Evolutionary conservation across 1,140 invertebrate genomes (phyloP), one percentile per base, ranked within the genome.

Genomic region (Diuraphis noxia): DNA sequence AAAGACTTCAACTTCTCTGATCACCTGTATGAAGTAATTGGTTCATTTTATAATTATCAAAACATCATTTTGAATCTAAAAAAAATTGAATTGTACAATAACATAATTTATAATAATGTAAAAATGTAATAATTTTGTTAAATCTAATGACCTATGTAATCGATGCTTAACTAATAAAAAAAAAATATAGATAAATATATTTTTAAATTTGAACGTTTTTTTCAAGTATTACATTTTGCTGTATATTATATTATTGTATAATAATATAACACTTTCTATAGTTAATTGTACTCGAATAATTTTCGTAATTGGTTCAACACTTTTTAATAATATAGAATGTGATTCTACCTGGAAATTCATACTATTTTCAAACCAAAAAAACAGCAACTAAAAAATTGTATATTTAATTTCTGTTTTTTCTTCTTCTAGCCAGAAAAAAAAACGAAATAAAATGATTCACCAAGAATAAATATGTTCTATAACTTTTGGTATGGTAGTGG

Each of bases 381-480:
- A 23, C 2, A 46, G 34, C 8, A 49, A 82, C 23, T n/a, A 41
- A 17, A 40, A 41, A 82, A 82, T 82, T n/a, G 6, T 43, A 25
- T 56, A 82, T 82, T 41, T 41, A 23, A n/a, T 82, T 41, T 30
- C n/a, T 23, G 7, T 40, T 36, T 21, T 79, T 41, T 25, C 30
- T 72, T 30, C 38, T 82, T 6, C 3, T 5, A 30, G 10, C 81
- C 5, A 13, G 56, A 21, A 21, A 38, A 56, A 30, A 88, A 89
- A 77, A 43, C 36, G 1, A 41, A 89, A 89, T 89, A 0, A 40
- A 89, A 89, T 34, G 40, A 77, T 89, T 88, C 49, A 77, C 19
- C 46, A 77, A 79, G 41, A 79, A 36, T 77, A n/a, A 30, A n/a
- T 25, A n/a, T 43, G 40, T 89, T 89, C 40, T 8, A 41, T 72